These are phyloP conservation scores for Watsonalla binaria DNA, from an alignment of 2,888 invertebrate species.

Conservation along the genomic window DNA sequence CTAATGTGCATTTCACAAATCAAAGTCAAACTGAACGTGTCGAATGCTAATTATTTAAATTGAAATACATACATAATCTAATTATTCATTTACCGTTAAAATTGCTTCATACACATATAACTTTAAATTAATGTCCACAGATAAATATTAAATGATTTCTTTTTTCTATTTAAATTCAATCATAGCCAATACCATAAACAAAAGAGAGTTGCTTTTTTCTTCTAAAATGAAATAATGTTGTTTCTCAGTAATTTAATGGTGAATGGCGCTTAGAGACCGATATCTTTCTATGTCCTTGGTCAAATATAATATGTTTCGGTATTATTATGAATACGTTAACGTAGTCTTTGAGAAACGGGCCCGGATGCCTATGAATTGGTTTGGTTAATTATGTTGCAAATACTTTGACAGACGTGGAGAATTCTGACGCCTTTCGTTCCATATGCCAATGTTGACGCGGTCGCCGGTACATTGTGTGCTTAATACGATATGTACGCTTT, in stretches of 20 bases:
- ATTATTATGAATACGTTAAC: not conserved
- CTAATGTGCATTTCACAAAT: not conserved
- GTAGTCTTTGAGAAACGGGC: not conserved
- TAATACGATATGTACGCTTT: conserved; percentile 22
- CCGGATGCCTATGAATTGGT: not conserved
- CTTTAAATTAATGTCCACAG: not conserved
- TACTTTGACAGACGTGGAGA: conserved; percentile 61
- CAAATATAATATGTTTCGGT: conserved; percentile 2
- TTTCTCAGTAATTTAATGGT: not conserved
- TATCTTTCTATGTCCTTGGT: conserved; percentile 18
- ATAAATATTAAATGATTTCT: too few relatives aligned
- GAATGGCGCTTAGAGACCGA: conserved; percentile 9
- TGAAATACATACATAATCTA: not conserved
- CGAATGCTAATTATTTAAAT: too few relatives aligned
- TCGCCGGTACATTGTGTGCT: conserved; percentile 32
- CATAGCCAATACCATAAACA: too few relatives aligned
- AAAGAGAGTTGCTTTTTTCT: too few relatives aligned
- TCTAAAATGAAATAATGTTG: too few relatives aligned
- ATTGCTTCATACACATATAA: not conserved
- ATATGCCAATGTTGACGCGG: conserved; percentile 41
- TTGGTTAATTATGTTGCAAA: conserved; percentile 53
- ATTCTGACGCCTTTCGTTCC: conserved; percentile 65
- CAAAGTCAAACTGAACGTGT: not conserved
- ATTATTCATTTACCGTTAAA: not conserved
- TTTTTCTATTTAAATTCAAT: too few relatives aligned